A percentile compares a stretch with the other conserved stretches of the same genome.
These are phyloP conservation scores for Gobio gobio DNA, from an alignment of 2,113 vertebrate species.

Conservation along the genomic window DNA sequence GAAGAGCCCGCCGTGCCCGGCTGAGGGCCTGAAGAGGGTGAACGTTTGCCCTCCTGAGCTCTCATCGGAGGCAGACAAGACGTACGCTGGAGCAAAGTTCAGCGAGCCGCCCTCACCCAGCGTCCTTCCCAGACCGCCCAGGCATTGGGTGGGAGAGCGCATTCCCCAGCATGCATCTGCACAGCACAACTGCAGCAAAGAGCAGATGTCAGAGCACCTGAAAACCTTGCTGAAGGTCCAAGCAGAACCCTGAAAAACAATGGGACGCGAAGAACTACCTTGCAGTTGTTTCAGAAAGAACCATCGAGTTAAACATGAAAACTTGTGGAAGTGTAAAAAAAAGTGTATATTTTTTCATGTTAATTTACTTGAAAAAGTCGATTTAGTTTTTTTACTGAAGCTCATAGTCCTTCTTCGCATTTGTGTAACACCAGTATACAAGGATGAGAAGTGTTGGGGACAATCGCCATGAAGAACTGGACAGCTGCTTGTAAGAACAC, in stretches of 20 bases:
- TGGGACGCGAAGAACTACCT: slow-evolving; percentile 42
- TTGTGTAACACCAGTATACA: slow-evolving; percentile 72
- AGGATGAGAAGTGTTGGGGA: slow-evolving; percentile 62
- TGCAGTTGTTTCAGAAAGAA: background rate
- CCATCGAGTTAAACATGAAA: background rate
- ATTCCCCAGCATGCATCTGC: slow-evolving; percentile 62
- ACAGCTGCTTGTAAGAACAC: background rate
- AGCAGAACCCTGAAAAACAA: slow-evolving; percentile 65
- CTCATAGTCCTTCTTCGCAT: slow-evolving; percentile 67
- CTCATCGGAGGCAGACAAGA: slow-evolving; percentile 79
- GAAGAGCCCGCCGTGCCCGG: slow-evolving; percentile 71
- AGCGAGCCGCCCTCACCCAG: slow-evolving; percentile 95
- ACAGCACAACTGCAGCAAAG: slow-evolving; percentile 76
- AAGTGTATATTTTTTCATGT: slow-evolving; percentile 72
- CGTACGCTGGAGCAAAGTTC: slow-evolving; percentile 93
- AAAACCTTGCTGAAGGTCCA: slow-evolving; percentile 93
- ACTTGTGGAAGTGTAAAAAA: background rate
- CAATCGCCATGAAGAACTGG: slow-evolving; percentile 39
- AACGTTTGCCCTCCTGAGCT: slow-evolving; percentile 69
- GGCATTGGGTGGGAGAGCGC: slow-evolving; percentile 89
- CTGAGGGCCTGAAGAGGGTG: slow-evolving; percentile 74
- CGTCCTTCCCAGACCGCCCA: slow-evolving; percentile 92
- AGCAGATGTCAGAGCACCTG: slow-evolving; percentile 89
- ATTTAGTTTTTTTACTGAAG: slow-evolving; percentile 98
- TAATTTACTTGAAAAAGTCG: slow-evolving; percentile 86